Evolutionary conservation across 2,113 vertebrate genomes (phyloP).

Genomic region (western clawed frog (Xenopus tropicalis)): UCB_Xtro_10.0 CM004443.2:172757001-172757500

Average conservation of each 20-base stretch:
- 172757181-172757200: conserved; percentile 76
- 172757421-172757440: too few species aligned
- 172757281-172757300: background rate
- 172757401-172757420: too few species aligned
- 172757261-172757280: background rate
- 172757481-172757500: too few species aligned
- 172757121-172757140: conserved; percentile 57
- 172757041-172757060: conserved; percentile 60
- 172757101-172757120: conserved; percentile 47
- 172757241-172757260: conserved; percentile 21
- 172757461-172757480: too few species aligned
- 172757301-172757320: too few species aligned
- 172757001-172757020: conserved; percentile 1
- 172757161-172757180: conserved; percentile 64
- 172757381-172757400: too few species aligned
- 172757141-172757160: conserved; percentile 78
- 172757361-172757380: too few species aligned
- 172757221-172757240: background rate
- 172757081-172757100: conserved; percentile 46
- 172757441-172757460: too few species aligned
- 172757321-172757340: too few species aligned
- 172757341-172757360: too few species aligned
- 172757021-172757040: conserved; percentile 56
- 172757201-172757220: conserved; percentile 45
- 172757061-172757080: conserved; percentile 39